Base-by-base conservation (phyloP, 2,888 invertebrate genomes). In the Zhengitettix transpicula region DNA sequence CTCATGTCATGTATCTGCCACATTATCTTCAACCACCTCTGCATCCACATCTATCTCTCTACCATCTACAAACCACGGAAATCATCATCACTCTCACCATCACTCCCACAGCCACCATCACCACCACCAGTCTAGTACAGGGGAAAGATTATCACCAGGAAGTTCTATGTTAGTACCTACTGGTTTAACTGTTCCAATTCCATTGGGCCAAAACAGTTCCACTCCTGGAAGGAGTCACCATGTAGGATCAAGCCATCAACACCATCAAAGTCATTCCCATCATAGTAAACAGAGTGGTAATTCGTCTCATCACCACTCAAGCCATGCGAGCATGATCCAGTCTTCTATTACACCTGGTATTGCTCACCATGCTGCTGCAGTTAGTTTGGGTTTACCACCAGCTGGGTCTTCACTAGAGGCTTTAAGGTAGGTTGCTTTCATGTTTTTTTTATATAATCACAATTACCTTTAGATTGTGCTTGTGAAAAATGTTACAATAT, bases 401-500 rank as follows among this genome's bases (percentile, higher is more conserved):
- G 56, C 79, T 3, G 78, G 80, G 52, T 81, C 80, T 68, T 83
- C 83, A 0, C 74, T 88, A 68, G 87, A 88, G 67, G 87, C 85
- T 57, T 72, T 88, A 62, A 74, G 64, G 64, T 62, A 56, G 47
- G 41, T 42, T 55, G 8, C 47, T 28, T 28, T 28, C 28, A 28
- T 28, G 28, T 28, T 7, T 5, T n/a, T n/a, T 28, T 28, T 28
- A 28, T 28, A 28, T 28, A 28, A 28, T 7, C 2, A 28, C 28
- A 28, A 5, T 5, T 28, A 28, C 28, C 2, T n/a, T 28, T 2
- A 28, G 28, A 28, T n/a, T 28, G 28, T 28, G 28, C 28, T 28
- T 28, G 7, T 5, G 3, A 28, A 28, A 28, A 28, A 28, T 28
- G 28, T 28, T 28, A 7, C 7, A 7, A 28, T 28, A 28, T 2